Evolutionary conservation across 2,797 vertebrate species (phyloP), one percentile per base, ranked within the genome.

Genomic region (Phoeniculus purpureus): DNA sequence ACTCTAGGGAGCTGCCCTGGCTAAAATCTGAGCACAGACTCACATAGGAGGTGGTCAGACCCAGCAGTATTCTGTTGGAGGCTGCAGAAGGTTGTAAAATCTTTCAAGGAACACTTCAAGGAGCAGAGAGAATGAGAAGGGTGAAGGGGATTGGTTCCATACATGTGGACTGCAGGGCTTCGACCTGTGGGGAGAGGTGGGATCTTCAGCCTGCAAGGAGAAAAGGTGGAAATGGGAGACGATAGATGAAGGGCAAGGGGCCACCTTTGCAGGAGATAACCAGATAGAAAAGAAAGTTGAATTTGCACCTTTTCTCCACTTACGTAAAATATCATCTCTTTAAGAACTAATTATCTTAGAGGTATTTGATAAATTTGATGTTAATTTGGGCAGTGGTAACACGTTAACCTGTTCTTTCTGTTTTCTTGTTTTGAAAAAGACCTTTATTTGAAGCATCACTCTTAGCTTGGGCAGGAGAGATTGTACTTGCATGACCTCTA

Each of bases 381-480:
- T 68, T 74, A 77, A 40, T 29, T 43, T 12, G 13, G 31, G 1
- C 12, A 6, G 16, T 6, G 7, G 3, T 47, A 61, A 37, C 7
- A 29, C 14, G 22, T 20, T 61, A 29, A 10, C 3, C 16, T 80
- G 59, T n/a, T 73, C 31, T 52, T 81, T 72, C 15, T 81, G 32
- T 73, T 89, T 72, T 31, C 4, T 29, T 65, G 43, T 4, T 27
- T 56, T 73, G 32, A 79, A 59, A 64, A 87, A 72, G 34, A 86
- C 62, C 72, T 25, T 19, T 61, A 47, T 48, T 29, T 0, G 0
- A 84, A 18, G 23, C 67, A 70, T 6, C 5, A 16, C 6, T 50
- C 18, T n/a, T 48, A n/a, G 21, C 16, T 58, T 4, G 0, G 65
- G 15, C 32, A 66, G 75, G 51, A 48, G 37, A 89, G 13, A 32